phyloP scores from a whole-genome alignment of 2,888 invertebrate genomes.

The Ommatoiulus sabulosus region DNA sequence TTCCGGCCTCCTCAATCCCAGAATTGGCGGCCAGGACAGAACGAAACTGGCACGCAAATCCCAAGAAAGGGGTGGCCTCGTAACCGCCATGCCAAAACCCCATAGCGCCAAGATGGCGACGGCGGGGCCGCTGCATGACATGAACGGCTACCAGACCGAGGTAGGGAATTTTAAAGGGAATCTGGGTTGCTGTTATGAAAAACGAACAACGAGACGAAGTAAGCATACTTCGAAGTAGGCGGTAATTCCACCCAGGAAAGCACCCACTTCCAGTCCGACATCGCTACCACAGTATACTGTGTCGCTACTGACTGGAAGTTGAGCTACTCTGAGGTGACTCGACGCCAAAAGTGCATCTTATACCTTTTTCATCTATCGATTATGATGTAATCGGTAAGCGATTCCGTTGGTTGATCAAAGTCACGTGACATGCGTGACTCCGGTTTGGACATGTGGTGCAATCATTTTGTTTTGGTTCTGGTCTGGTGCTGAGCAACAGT shows the following conservation, averaged over 20 bases:
- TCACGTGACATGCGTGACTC: neutral
- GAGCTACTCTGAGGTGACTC: neutral
- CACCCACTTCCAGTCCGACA: constrained; percentile 50
- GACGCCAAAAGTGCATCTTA: neutral
- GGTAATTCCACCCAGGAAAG: neutral
- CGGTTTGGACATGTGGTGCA: constrained; percentile 5
- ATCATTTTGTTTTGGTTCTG: neutral
- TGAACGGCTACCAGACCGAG: neutral
- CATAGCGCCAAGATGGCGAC: constrained; percentile 47
- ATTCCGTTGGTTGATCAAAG: neutral
- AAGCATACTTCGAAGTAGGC: neutral
- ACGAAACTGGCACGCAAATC: neutral
- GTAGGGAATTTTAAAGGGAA: neutral
- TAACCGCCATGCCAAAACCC: constrained; percentile 12
- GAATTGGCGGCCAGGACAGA: neutral
- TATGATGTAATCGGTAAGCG: neutral
- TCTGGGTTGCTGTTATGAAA: constrained; percentile 38
- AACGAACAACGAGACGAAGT: constrained; percentile 25
- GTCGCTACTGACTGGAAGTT: neutral
- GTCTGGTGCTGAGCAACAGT: neutral
- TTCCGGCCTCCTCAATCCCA: constrained; percentile 24
- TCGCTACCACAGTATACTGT: too few species aligned
- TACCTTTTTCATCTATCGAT: neutral
- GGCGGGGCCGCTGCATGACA: constrained; percentile 40
- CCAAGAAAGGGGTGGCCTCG: constrained; percentile 16